phyloP scores from a whole-genome alignment of 1,140 invertebrate genomes.

The Drosophila ohnishii region DNA sequence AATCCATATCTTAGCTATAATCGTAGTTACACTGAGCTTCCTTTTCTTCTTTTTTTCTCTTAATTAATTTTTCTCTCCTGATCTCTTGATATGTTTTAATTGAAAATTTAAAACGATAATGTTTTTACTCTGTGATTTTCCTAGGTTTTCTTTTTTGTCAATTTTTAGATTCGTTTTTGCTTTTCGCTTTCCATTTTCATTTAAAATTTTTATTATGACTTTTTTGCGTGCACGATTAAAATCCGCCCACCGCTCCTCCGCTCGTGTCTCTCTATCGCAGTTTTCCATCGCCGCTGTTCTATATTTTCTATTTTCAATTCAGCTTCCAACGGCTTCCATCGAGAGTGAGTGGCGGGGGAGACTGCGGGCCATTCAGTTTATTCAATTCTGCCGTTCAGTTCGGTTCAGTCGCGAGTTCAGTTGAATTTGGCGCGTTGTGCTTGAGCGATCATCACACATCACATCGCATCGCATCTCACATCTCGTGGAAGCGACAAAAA shows the following conservation, averaged over 20 bases:
- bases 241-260: constrained; percentile 24
- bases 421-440: constrained; percentile 56
- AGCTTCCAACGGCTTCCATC: constrained; percentile 15
- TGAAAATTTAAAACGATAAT: background rate
- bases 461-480: background rate
- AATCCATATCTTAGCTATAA: too few species aligned
- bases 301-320: constrained; percentile 71
- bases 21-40: background rate
- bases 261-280: constrained; percentile 18
- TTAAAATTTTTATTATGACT: constrained; percentile 56
- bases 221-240: constrained; percentile 71
- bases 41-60: background rate
- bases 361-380: constrained; percentile 14
- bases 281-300: constrained; percentile 33
- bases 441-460: constrained; percentile 31
- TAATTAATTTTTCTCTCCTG: background rate
- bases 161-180: constrained; percentile 8
- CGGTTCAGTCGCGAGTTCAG: constrained; percentile 37
- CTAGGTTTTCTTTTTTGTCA: background rate
- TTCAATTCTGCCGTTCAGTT: constrained; percentile 34
- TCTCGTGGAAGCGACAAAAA: constrained; percentile 7
- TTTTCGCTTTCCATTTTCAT: constrained; percentile 28
- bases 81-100: background rate
- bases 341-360: background rate
- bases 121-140: constrained; percentile 7